Evolutionary conservation across 2,113 vertebrate species (phyloP).

Genomic region (Tyto alba): DNA sequence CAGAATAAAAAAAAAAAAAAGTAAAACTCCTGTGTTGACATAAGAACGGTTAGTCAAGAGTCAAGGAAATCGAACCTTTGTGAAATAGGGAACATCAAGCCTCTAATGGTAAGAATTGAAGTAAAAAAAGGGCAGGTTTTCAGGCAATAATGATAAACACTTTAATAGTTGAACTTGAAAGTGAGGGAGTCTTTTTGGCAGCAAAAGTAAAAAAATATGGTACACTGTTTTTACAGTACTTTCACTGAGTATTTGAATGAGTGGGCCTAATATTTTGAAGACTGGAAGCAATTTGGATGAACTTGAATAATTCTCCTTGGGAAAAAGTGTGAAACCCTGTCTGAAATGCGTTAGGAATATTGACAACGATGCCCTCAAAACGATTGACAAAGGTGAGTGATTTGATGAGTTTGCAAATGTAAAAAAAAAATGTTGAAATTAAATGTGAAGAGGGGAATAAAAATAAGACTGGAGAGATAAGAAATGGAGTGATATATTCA

Average conservation of each 20-base stretch:
- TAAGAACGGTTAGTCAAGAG: background rate
- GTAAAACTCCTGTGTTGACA: too few relatives aligned
- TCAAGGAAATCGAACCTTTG: background rate
- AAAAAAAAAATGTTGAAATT: background rate
- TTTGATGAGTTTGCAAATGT: background rate
- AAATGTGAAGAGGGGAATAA: constrained; percentile 1
- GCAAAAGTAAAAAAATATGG: background rate
- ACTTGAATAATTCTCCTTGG: background rate
- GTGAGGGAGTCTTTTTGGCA: background rate
- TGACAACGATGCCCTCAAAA: background rate
- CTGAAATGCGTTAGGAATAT: background rate
- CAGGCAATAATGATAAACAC: background rate
- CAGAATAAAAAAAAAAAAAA: too few relatives aligned
- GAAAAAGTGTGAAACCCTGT: background rate
- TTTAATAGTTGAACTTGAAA: background rate
- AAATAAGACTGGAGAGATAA: background rate
- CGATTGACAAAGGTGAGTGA: background rate
- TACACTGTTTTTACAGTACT: background rate
- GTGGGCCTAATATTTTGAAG: background rate
- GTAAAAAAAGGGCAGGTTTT: background rate
- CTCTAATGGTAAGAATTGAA: background rate
- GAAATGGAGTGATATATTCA: background rate
- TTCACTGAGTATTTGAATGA: background rate
- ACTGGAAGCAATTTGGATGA: background rate
- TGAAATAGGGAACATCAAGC: background rate